Evolutionary conservation across 2,113 vertebrate genomes (phyloP).

Genomic region (Toxotes chatareus): DNA sequence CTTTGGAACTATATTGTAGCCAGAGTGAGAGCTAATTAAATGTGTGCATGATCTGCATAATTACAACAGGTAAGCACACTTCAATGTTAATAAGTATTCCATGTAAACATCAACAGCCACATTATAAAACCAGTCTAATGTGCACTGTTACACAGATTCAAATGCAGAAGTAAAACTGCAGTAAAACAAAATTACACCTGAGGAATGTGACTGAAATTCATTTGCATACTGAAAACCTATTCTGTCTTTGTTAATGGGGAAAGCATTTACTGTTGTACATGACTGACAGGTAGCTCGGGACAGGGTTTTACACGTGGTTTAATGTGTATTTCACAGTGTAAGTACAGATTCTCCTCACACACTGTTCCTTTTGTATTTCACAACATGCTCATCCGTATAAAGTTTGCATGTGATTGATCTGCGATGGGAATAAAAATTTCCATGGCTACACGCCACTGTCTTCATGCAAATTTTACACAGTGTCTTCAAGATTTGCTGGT

Average conservation of each 20-base stretch:
- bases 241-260: background rate
- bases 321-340: too few relatives aligned
- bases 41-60: background rate
- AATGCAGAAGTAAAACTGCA: too few relatives aligned
- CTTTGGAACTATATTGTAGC: background rate
- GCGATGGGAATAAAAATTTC: conserved; percentile 2
- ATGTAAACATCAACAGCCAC: too few relatives aligned
- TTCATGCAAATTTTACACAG: conserved; percentile 5
- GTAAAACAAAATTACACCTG: too few relatives aligned
- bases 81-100: too few relatives aligned
- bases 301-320: background rate
- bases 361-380: background rate
- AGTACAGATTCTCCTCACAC: too few relatives aligned
- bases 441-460: background rate
- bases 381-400: too few relatives aligned
- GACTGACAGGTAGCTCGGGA: background rate
- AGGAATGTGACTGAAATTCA: too few relatives aligned
- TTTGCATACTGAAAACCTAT: too few relatives aligned
- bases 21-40: background rate
- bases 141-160: too few relatives aligned
- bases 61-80: background rate
- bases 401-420: background rate
- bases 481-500: background rate
- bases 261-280: background rate
- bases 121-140: too few relatives aligned